Base-by-base conservation (phyloP, 2,113 vertebrate species). In the Illadopsis cleaveri region DNA sequence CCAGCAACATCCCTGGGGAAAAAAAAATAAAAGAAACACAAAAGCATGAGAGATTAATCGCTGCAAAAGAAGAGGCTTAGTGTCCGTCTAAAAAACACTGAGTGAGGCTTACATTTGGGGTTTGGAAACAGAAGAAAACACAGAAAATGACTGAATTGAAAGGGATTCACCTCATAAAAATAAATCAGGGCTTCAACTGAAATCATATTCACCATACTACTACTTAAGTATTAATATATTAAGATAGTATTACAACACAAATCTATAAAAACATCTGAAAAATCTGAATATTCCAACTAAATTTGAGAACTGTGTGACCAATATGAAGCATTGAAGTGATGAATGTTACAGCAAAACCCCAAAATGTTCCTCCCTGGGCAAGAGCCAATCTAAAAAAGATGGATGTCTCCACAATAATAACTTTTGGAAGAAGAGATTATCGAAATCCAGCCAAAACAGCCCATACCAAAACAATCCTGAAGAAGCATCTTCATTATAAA, bases 1-100 rank as follows among this genome's bases (percentile, higher is more conserved):
- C 99, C 96, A 99, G 98, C 96, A 99, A 98, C 99, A 99, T 99
- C 91, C 99, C 99, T 99, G 91, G 61, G 97, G 61, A 7, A 9
- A 22, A 27, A 93, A 44, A 25, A 23, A 47, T 68, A 54, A 64
- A 62, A 61, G 65, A 79, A 92, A 90, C 61, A 94, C 64, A 97
- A 89, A 89, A 84, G 82, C 21, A 82, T 20, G 62, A 91, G 71
- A 90, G 89, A 93, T 91, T 76, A 96, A 94, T 91, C 21, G 51
- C 15, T 51, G 83, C 83, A 72, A 56, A 85, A 60, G 72, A 72
- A 86, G 56, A 86, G 44, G 72, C 3, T 94, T 68, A 70, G 75
- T 2, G 21, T 60, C 72, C 60, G 15, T 25, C 53, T 65, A 37
- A 69, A 64, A 83, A 75, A 53, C 38, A 60, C 17, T 27, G 25